A percentile compares a stretch with the other conserved stretches of the same genome.
These are phyloP conservation scores for Cyclopterus lumpus DNA, from an alignment of 2,797 vertebrate species.

Conservation along the genomic window DNA sequence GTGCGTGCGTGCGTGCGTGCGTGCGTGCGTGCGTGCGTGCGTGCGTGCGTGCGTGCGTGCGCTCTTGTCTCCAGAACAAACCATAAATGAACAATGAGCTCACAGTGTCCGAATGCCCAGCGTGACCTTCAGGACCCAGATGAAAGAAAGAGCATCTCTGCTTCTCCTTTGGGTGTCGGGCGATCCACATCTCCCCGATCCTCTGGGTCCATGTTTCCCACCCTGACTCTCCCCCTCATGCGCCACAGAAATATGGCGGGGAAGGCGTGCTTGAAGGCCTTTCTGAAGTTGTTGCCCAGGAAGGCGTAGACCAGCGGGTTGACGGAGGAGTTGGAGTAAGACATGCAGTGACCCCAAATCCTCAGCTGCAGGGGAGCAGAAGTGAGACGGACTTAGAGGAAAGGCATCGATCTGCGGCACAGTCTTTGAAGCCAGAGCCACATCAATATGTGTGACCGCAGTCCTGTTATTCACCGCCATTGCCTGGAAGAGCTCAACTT, in stretches of 20 bases:
- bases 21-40: constrained; percentile 5
- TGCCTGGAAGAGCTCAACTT: too few species aligned
- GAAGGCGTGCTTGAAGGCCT: constrained; percentile 82
- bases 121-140: constrained; percentile 65
- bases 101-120: constrained; percentile 4
- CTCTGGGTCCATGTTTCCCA: constrained; percentile 37
- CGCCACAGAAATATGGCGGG: constrained; percentile 74
- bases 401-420: background rate
- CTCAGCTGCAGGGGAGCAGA: constrained; percentile 65
- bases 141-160: constrained; percentile 75
- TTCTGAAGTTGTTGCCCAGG: constrained; percentile 85
- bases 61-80: constrained; percentile 40
- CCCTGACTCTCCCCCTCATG: constrained; percentile 39
- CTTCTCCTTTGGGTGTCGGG: constrained; percentile 51
- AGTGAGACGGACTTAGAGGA: background rate
- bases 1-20: constrained; percentile 10
- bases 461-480: background rate
- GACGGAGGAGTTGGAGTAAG: constrained; percentile 84
- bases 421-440: too few species aligned
- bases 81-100: constrained; percentile 56
- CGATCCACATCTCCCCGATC: constrained; percentile 35
- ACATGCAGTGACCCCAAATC: constrained; percentile 87
- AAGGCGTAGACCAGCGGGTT: constrained; percentile 84
- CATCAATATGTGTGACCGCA: background rate
- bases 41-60: background rate